Percentiles rank a stretch among this genome's conserved stretches.
phyloP scores from a whole-genome alignment of 2,113 vertebrate genomes.

The Paraplagusia blochii region DNA sequence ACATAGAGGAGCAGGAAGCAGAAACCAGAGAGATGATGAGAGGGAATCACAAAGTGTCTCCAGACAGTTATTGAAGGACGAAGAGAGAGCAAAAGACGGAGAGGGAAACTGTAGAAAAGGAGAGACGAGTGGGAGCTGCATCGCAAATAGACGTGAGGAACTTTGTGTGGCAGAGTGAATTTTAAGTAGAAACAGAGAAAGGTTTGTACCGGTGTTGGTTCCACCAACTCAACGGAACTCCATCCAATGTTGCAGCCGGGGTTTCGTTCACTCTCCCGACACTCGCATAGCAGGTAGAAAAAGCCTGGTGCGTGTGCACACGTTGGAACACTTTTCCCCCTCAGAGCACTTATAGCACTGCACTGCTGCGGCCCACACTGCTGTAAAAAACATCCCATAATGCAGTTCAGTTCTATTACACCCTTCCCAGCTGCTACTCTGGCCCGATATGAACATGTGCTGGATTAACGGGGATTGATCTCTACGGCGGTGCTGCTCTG shows the following conservation, averaged over 20 bases:
- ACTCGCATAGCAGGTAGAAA: too few species aligned
- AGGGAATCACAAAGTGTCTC: slow-evolving; percentile 40
- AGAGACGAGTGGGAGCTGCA: slow-evolving; percentile 46
- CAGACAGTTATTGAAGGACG: slow-evolving; percentile 56
- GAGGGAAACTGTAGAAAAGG: slow-evolving; percentile 17
- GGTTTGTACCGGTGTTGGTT: slow-evolving; percentile 6
- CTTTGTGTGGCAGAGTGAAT: slow-evolving; percentile 39
- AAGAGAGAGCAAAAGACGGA: slow-evolving; percentile 47
- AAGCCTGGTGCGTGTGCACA: not conserved
- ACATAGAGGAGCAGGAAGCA: slow-evolving; percentile 6
- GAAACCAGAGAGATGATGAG: slow-evolving; percentile 33
- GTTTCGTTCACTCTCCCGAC: too few species aligned
- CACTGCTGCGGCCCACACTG: slow-evolving; percentile 33
- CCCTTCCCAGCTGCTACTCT: slow-evolving; percentile 25
- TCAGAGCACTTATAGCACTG: slow-evolving; percentile 49
- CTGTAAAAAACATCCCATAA: slow-evolving; percentile 52
- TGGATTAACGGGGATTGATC: slow-evolving; percentile 9
- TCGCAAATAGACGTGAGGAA: slow-evolving; percentile 39
- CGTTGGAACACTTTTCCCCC: not conserved
- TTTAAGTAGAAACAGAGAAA: slow-evolving; percentile 31
- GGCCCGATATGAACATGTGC: slow-evolving; percentile 35
- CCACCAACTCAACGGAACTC: not conserved
- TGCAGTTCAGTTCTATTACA: slow-evolving; percentile 30
- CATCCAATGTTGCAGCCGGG: too few species aligned
- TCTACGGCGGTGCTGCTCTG: not conserved